These are phyloP conservation scores for Hydractinia echinata DNA, from an alignment of 30 jellyfish, hydroid and myxozoan species.

Conservation along the genomic window DNA sequence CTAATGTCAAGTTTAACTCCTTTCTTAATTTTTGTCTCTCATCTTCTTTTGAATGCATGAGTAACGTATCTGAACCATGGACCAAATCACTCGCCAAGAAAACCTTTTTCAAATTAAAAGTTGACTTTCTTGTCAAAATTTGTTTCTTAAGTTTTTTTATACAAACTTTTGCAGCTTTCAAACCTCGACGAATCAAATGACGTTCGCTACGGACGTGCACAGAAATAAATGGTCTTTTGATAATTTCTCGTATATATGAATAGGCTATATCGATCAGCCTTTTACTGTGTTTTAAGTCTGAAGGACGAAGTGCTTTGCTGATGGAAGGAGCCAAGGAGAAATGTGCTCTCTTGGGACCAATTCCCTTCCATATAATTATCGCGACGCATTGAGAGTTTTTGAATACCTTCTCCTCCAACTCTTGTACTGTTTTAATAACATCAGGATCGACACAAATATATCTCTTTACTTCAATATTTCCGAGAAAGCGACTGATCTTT, in stretches of 20 bases:
- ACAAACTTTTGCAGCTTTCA: conserved; percentile 50
- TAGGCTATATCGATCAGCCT: conserved; percentile 56
- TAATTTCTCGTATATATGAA: conserved; percentile 31
- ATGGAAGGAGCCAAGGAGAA: conserved; percentile 58
- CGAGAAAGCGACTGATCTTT: conserved; percentile 52
- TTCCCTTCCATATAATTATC: conserved; percentile 84
- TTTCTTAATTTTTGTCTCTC: conserved; percentile 13
- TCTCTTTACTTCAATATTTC: conserved; percentile 42
- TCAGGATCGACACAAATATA: conserved; percentile 93
- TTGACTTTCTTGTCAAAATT: conserved; percentile 23
- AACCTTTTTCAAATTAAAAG: conserved; percentile 36
- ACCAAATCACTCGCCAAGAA: conserved; percentile 81
- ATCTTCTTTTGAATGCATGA: conserved; percentile 47
- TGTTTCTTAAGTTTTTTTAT: conserved; percentile 35
- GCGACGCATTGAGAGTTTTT: conserved; percentile 64
- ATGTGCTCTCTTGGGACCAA: conserved; percentile 73
- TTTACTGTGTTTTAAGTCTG: conserved; percentile 56
- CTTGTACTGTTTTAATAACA: conserved; percentile 51
- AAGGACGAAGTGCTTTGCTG: conserved; percentile 50
- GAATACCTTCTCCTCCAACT: conserved; percentile 58
- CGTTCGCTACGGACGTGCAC: conserved; percentile 88
- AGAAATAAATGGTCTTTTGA: conserved; percentile 64
- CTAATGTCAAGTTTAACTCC: neutral
- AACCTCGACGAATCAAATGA: conserved; percentile 54
- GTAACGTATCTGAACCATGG: conserved; percentile 86